Conservation (phyloP, 2,113 vertebrate species). For the Dromas ardeola region DNA sequence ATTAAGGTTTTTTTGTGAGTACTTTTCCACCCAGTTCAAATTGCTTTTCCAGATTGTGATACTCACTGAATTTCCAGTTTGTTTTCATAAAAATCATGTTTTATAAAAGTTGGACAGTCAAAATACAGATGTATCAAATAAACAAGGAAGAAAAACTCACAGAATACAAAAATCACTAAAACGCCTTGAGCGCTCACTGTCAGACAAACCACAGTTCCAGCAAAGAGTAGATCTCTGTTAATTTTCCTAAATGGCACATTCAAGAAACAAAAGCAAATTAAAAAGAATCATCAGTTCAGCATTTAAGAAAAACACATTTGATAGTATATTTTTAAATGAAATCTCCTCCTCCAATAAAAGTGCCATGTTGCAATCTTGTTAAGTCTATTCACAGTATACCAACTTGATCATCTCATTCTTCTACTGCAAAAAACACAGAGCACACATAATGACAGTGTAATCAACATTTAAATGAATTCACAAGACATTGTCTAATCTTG, state of each 20-base stretch:
- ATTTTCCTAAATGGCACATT: slow-evolving; percentile 66
- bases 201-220: not conserved
- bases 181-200: not conserved
- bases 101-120: not conserved
- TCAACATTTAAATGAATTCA: slow-evolving; percentile 54
- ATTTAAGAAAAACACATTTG: slow-evolving; percentile 53
- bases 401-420: slow-evolving; percentile 72
- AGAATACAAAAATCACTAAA: not conserved
- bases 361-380: slow-evolving; percentile 55
- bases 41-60: not conserved
- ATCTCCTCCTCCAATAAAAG: slow-evolving; percentile 61
- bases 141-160: not conserved
- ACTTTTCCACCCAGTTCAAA: not conserved
- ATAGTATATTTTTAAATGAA: slow-evolving; percentile 58
- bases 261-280: slow-evolving; percentile 68
- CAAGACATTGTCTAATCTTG: slow-evolving; percentile 30
- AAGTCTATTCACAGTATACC: slow-evolving; percentile 63
- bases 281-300: slow-evolving; percentile 69
- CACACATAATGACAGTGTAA: slow-evolving; percentile 43
- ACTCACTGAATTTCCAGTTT: not conserved
- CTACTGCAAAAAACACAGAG: slow-evolving; percentile 20
- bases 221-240: not conserved
- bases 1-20: not conserved
- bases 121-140: not conserved
- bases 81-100: not conserved